These are phyloP conservation scores for Colius striatus DNA, from an alignment of 2,113 vertebrate genomes.

Conservation along the genomic window DNA sequence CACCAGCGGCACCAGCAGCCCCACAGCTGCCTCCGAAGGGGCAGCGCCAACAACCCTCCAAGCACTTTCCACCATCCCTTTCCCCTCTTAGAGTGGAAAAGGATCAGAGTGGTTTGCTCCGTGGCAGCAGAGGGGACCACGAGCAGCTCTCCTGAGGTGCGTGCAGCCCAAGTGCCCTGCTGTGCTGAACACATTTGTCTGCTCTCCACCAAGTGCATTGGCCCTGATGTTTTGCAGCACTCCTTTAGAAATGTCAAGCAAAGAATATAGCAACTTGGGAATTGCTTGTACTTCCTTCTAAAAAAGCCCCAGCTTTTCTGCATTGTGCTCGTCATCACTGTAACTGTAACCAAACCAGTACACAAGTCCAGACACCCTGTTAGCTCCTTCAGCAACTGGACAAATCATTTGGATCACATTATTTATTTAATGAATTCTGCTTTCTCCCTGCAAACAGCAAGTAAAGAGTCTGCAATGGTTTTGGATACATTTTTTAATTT, in stretches of 20 bases:
- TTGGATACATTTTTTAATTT: constrained; percentile 10
- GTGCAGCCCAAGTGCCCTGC: background rate
- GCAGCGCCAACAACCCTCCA: rapidly evolving
- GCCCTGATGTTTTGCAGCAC: rapidly evolving
- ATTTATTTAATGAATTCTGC: constrained; percentile 6
- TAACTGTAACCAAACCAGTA: background rate
- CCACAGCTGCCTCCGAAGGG: rapidly evolving
- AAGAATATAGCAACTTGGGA: background rate
- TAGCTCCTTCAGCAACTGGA: constrained; percentile 40
- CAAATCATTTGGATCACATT: constrained; percentile 40
- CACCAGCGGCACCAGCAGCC: background rate
- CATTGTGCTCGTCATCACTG: background rate
- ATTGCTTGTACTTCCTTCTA: background rate
- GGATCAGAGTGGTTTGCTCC: background rate
- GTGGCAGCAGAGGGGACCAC: background rate
- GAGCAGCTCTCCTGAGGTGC: background rate
- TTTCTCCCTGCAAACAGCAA: background rate
- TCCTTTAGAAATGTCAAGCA: background rate
- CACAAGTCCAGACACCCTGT: background rate
- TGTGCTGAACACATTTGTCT: background rate
- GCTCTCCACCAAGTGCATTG: background rate
- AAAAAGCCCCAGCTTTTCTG: background rate
- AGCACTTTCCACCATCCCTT: background rate
- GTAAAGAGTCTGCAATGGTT: background rate
- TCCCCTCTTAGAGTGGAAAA: background rate